Conservation (phyloP, 2,113 vertebrate species). For the Mandrillus leucophaeus region DNA sequence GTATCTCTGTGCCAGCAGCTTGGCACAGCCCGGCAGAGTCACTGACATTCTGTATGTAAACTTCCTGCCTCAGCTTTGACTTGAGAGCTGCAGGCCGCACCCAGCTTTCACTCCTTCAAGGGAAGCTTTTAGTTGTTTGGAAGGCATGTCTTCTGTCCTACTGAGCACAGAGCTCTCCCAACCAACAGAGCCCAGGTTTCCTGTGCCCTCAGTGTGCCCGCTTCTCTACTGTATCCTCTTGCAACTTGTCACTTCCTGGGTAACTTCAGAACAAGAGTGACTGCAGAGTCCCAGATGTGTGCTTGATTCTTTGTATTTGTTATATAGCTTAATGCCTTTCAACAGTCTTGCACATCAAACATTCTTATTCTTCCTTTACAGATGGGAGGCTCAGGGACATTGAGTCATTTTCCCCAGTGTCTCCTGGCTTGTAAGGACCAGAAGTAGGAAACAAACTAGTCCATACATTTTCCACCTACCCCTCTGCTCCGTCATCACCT, state of each 20-base stretch:
- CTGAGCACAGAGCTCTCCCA: background rate
- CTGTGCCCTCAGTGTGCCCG: background rate
- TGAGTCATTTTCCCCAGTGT: background rate
- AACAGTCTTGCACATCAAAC: background rate
- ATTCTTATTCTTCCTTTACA: background rate
- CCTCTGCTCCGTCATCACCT: background rate
- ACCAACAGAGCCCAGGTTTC: background rate
- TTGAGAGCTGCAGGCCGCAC: no score
- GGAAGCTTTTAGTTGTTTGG: background rate
- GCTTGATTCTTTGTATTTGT: background rate
- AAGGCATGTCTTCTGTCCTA: background rate
- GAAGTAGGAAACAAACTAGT: background rate
- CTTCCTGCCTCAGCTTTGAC: background rate
- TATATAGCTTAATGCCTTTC: background rate
- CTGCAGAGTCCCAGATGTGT: accelerated
- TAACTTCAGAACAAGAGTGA: background rate
- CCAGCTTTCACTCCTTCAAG: background rate
- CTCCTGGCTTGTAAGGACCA: background rate
- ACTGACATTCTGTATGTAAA: background rate
- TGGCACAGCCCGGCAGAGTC: background rate
- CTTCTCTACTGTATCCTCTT: background rate
- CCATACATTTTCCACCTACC: accelerated
- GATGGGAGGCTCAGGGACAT: background rate
- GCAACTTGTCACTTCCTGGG: background rate
- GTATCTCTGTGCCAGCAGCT: background rate